Base-by-base conservation (phyloP, 2,888 invertebrate genomes). In the Polymixis flavicincta region DNA sequence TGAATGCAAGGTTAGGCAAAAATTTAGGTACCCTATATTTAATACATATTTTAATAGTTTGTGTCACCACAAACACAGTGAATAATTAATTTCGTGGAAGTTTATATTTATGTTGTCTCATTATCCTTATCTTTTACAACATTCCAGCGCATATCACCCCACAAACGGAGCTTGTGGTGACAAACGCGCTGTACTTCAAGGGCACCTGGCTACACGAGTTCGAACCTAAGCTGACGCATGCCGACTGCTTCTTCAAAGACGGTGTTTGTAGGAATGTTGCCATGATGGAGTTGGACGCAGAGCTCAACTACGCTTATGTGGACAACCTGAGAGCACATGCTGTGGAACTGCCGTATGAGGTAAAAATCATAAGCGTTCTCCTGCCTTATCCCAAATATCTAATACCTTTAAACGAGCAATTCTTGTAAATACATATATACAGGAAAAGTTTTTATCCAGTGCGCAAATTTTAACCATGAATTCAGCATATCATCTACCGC, bases 161-260 rank as follows among this genome's bases (percentile, higher is more conserved):
- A 0, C 91, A 96, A 8, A 95, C 97, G 0, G 94, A 96, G 66
- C 89, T 97, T 61, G 71, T 98, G 0, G 85, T 98, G 25, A 95
- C 97, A 0, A 98, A 97, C 82, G 97, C 97, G 0, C 88, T 98
- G 17, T 98, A 97, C 92, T 98, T 98, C 94, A 98, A 97, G 90
- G 97, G 97, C 60, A 89, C 90, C 2, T 98, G 98, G 98, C 91
- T 95, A 71, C 91, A 95, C 37, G 90, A 96, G 1, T 98, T 98
- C 87, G 95, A 97, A 85, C 91, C 92, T 19, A 91, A 89, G 6
- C 87, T 90, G 28, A 98, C 98, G 0, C 89, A 87, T 13, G 69
- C 89, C 0, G 94, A 93, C 55, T 97, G 97, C 87, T 98, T 98
- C 93, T 92, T 95, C 80, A 92, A 90, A 25, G 92, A 91, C 1